Evolutionary conservation across 2,888 invertebrate species (phyloP).

Genomic region (Neelides folsomi): DNA sequence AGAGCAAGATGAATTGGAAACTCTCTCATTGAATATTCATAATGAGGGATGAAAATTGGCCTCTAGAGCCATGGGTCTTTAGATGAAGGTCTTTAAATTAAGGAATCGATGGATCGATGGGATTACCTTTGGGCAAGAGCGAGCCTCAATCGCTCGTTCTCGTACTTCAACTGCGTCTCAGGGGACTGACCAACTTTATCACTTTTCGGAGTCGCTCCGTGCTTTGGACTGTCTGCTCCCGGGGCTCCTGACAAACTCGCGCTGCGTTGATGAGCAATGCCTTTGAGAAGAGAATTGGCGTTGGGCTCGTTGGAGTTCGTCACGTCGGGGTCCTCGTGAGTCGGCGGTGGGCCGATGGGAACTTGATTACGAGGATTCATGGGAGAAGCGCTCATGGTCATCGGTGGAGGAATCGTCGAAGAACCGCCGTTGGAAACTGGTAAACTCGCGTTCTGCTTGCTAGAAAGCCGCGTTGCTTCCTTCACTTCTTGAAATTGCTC

Average conservation of each 20-base stretch:
- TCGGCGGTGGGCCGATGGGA: slow-evolving; percentile 7
- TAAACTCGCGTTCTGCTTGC: slow-evolving; percentile 35
- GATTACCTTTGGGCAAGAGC: slow-evolving; percentile 84
- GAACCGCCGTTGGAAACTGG: slow-evolving; percentile 48
- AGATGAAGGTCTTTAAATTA: too few relatives aligned
- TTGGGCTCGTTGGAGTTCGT: slow-evolving; percentile 31
- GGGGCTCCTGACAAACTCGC: slow-evolving; percentile 38
- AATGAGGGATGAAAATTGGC: too few relatives aligned
- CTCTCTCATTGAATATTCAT: too few relatives aligned
- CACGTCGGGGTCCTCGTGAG: slow-evolving; percentile 20
- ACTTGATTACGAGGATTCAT: slow-evolving; percentile 9
- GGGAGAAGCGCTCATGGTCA: slow-evolving; percentile 12
- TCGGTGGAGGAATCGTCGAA: slow-evolving; percentile 22
- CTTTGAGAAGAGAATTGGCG: slow-evolving; percentile 28
- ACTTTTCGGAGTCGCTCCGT: slow-evolving; percentile 14
- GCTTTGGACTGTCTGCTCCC: slow-evolving; percentile 30
- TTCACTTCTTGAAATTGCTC: slow-evolving; percentile 98
- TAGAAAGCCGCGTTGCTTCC: slow-evolving; percentile 61
- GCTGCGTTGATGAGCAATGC: slow-evolving; percentile 39
- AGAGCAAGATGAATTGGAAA: too few relatives aligned
- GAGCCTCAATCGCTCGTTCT: slow-evolving; percentile 88
- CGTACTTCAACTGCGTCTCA: slow-evolving; percentile 86
- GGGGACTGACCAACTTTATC: slow-evolving; percentile 37
- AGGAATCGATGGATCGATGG: background rate
- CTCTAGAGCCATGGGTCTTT: too few relatives aligned